Evolutionary conservation across 2,113 vertebrate genomes (phyloP), one percentile per base, ranked within the genome.

Genomic region (Quiscalus mexicanus): DNA sequence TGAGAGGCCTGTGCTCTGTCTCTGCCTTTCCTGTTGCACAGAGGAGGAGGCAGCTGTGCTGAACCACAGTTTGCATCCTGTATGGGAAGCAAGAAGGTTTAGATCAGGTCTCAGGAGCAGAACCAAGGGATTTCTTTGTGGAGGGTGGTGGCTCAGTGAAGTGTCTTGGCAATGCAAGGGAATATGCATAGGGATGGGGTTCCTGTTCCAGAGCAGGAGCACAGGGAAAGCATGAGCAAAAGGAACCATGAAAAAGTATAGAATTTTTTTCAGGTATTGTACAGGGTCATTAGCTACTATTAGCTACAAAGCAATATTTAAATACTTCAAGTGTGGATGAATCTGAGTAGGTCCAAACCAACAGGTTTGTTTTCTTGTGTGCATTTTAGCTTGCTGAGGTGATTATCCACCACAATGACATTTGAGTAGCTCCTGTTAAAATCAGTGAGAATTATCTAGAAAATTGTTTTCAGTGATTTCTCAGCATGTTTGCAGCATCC

Each of bases 161-260:
- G 67, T 76, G 76, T 93, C 93, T 92, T 94, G 94, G 92, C 94
- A 79, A 31, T 33, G 42, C 45, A 12, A 41, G 24, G 68, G 55
- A n/a, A 10, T 80, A 6, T 58, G 50, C 35, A 21, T n/a, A 35
- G 77, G 70, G 85, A 92, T n/a, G 23, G 33, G 70, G 62, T 96
- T 97, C 94, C 79, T 71, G 18, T 84, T 95, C 49, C 82, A 78
- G 53, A 88, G 87, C 62, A 83, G 96, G 95, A 96, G 84, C 90
- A 92, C 55, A n/a, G 82, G 78, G 89, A 84, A 88, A 67, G 47
- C 60, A 84, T 75, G 76, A 96, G 75, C 70, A 89, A 96, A 95
- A 89, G 53, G 77, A 85, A 92, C 84, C 68, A 45, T 84, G 89
- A 81, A 49, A 64, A 95, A 88, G 69, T 71, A 77, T 16, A 1